Percentiles rank a stretch among this genome's conserved stretches.
Conservation (phyloP, 2,888 invertebrate genomes). For the Serripes groenlandicus region DNA sequence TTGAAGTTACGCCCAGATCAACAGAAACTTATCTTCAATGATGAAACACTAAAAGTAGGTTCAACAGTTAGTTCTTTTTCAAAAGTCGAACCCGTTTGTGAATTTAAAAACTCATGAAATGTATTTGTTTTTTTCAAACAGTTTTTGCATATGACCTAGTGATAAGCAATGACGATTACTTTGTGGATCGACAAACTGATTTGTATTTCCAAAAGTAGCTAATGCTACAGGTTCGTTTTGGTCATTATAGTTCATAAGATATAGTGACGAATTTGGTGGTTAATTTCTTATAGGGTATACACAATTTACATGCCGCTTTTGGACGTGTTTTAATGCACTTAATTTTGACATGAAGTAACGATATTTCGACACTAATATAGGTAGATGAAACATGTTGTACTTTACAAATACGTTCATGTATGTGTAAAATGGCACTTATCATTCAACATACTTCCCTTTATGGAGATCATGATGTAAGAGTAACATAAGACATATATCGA, state of each 20-base stretch:
- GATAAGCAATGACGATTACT: background rate
- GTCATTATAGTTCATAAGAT: background rate
- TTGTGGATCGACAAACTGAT: background rate
- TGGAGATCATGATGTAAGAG: too few relatives aligned
- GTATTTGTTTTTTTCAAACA: background rate
- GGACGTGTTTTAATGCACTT: too few relatives aligned
- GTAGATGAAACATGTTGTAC: too few relatives aligned
- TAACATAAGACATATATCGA: too few relatives aligned
- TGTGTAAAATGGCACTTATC: too few relatives aligned
- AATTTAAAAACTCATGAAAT: background rate
- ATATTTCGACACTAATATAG: too few relatives aligned
- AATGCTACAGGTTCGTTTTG: background rate
- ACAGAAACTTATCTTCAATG: slow-evolving; percentile 8
- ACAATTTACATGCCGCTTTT: too few relatives aligned
- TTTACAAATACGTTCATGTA: too few relatives aligned
- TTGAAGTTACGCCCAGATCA: background rate
- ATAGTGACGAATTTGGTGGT: too few relatives aligned
- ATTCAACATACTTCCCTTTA: too few relatives aligned
- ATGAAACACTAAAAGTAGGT: background rate
- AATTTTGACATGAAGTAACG: too few relatives aligned
- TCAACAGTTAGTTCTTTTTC: background rate
- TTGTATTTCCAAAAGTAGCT: background rate
- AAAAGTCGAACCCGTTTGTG: background rate
- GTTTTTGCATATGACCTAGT: background rate
- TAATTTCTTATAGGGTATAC: too few relatives aligned